Conservation (phyloP, 2,113 vertebrate species). For the human region GRCh38 chr6:73197501-73198000, state of each 20-base stretch:
- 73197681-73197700: conserved; percentile 3
- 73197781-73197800: conserved; percentile 81
- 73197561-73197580: not conserved
- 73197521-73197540: conserved; percentile 29
- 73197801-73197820: conserved; percentile 60
- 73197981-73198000: conserved; percentile 83
- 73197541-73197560: not conserved
- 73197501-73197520: conserved; percentile 32
- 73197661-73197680: not conserved
- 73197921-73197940: conserved; percentile 79
- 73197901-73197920: conserved; percentile 83
- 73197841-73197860: conserved; percentile 7
- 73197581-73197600: too few relatives aligned
- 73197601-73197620: not conserved
- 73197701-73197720: not conserved
- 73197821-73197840: not conserved
- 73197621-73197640: not conserved
- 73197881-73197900: conserved; percentile 45
- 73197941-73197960: conserved; percentile 80
- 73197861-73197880: conserved; percentile 37
- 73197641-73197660: not conserved
- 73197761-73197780: conserved; percentile 72
- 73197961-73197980: conserved; percentile 80
- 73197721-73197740: conserved; percentile 51
- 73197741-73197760: conserved; percentile 67